Evolutionary conservation across 2,113 vertebrate species (phyloP).

Genomic region (Amazona vittata): DNA sequence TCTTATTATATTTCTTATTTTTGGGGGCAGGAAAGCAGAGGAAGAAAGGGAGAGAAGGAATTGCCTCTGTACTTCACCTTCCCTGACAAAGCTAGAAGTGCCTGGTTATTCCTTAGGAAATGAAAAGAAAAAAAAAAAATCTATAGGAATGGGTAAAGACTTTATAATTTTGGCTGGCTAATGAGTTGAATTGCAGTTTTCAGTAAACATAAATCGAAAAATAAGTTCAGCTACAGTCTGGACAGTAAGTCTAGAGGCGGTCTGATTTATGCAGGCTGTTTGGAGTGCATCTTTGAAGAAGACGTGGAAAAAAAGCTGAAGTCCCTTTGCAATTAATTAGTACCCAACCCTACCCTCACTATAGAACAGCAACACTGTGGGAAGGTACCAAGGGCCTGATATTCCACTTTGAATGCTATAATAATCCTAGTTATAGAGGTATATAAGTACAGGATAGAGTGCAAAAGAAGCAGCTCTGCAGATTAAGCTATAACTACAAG

Average conservation of each 20-base stretch:
- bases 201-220: conserved; percentile 25
- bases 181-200: neutral
- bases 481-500: neutral
- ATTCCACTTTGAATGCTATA: neutral
- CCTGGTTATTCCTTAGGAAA: neutral
- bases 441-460: neutral
- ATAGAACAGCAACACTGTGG: neutral
- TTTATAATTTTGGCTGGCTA: neutral
- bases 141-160: neutral
- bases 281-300: neutral
- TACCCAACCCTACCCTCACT: neutral
- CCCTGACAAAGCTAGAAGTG: neutral
- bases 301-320: neutral
- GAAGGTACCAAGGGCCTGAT: neutral
- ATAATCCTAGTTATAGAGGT: neutral
- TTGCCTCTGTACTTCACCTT: neutral
- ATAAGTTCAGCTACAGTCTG: neutral
- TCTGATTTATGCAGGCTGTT: neutral
- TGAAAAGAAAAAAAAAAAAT: neutral
- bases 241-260: neutral
- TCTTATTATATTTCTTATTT: neutral
- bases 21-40: neutral
- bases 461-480: neutral
- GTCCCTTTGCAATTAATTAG: neutral
- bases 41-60: neutral